Percentiles rank a stretch among this genome's conserved stretches.
phyloP scores from a whole-genome alignment of 2,888 invertebrate species.

The Lasioglossum vierecki region DNA sequence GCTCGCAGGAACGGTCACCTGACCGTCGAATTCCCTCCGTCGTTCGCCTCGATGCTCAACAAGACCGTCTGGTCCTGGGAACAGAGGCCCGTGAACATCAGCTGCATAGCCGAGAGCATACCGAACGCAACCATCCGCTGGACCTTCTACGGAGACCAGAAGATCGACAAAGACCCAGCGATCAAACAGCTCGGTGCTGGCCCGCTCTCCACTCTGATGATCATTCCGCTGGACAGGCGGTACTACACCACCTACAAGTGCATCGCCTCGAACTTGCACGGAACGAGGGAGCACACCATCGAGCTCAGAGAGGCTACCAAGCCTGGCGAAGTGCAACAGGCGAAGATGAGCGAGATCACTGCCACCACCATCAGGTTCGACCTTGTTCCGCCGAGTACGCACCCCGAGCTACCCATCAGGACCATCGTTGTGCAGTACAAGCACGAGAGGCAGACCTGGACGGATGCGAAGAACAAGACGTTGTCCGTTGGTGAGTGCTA shows the following conservation, averaged over 20 bases:
- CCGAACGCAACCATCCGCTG: constrained; percentile 97
- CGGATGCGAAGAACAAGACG: constrained; percentile 85
- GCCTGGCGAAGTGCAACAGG: constrained; percentile 89
- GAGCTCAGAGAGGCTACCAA: constrained; percentile 90
- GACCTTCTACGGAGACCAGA: constrained; percentile 85
- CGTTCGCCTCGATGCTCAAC: constrained; percentile 89
- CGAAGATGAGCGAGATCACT: constrained; percentile 89
- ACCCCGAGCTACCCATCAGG: constrained; percentile 90
- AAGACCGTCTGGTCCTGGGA: constrained; percentile 94
- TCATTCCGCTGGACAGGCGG: constrained; percentile 88
- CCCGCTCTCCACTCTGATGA: constrained; percentile 89
- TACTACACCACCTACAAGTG: constrained; percentile 93
- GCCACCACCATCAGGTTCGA: constrained; percentile 94
- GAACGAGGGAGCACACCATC: constrained; percentile 88
- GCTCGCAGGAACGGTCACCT: constrained; percentile 92
- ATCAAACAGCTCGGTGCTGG: constrained; percentile 87
- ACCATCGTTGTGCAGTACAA: constrained; percentile 92
- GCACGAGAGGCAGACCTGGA: constrained; percentile 90
- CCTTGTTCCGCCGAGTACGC: constrained; percentile 90
- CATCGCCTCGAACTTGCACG: constrained; percentile 91
- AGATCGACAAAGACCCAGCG: constrained; percentile 84
- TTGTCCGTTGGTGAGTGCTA: constrained; percentile 70
- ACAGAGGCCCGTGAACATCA: constrained; percentile 91
- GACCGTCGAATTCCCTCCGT: constrained; percentile 92
- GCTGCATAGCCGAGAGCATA: constrained; percentile 94